Percentiles rank a stretch among this genome's conserved stretches.
Conservation (phyloP, 1,140 invertebrate species). For the Diuraphis noxia region DNA sequence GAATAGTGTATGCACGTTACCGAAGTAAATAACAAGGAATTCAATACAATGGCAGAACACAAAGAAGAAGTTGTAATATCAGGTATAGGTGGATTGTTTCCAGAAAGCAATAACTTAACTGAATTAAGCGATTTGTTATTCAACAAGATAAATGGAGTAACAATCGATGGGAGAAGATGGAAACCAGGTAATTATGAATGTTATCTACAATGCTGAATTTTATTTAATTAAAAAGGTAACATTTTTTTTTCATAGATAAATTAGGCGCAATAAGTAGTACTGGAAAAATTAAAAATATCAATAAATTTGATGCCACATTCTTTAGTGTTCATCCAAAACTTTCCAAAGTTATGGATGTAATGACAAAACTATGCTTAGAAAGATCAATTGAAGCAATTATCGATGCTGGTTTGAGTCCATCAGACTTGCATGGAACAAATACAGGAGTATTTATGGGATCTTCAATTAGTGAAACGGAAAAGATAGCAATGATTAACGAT, state of each 20-base stretch:
- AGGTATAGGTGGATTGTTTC: constrained; percentile 69
- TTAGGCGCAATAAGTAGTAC: neutral
- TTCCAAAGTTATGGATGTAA: constrained; percentile 54
- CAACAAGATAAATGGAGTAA: constrained; percentile 55
- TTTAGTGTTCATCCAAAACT: constrained; percentile 57
- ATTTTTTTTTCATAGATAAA: neutral
- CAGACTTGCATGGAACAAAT: neutral
- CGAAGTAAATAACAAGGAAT: neutral
- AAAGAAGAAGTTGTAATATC: constrained; percentile 64
- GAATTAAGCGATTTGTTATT: constrained; percentile 67
- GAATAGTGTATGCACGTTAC: too few species aligned
- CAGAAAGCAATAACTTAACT: constrained; percentile 65
- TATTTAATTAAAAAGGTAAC: neutral
- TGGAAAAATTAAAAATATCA: constrained; percentile 30
- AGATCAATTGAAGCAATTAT: constrained; percentile 53
- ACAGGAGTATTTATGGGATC: constrained; percentile 16
- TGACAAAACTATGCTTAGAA: constrained; percentile 54
- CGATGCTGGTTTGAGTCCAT: constrained; percentile 37
- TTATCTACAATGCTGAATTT: neutral
- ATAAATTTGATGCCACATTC: constrained; percentile 56
- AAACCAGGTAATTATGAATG: neutral
- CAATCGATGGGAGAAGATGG: constrained; percentile 46
- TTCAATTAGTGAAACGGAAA: neutral
- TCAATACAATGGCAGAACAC: neutral
- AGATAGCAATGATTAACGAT: rapidly evolving